Evolutionary conservation across 2,797 vertebrate genomes (phyloP).

Genomic region (Gymnopithys bicolor): DNA sequence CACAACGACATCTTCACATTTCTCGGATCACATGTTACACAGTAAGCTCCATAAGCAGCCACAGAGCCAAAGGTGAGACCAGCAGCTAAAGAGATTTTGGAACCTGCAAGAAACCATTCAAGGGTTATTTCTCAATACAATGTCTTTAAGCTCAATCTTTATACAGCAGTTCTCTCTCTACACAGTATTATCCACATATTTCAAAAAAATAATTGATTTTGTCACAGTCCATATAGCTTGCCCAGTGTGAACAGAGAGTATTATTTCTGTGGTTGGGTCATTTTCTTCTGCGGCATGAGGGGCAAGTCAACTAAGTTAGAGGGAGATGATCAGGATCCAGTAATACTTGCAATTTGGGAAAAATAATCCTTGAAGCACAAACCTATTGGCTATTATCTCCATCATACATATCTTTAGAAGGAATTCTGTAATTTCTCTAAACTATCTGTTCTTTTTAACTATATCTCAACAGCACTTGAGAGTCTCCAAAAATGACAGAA

Average conservation of each 20-base stretch:
- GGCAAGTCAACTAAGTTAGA: neutral
- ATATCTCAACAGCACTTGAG: neutral
- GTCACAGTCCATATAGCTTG: neutral
- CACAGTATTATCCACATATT: neutral
- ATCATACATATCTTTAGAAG: neutral
- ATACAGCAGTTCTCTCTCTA: neutral
- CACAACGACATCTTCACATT: slow-evolving; percentile 87
- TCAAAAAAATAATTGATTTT: neutral
- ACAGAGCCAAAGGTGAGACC: slow-evolving; percentile 87
- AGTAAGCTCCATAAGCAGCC: slow-evolving; percentile 88
- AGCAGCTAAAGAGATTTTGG: slow-evolving; percentile 87
- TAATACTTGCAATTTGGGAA: neutral
- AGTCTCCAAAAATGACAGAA: neutral
- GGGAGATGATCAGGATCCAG: neutral
- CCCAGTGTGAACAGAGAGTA: neutral
- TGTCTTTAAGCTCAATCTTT: neutral
- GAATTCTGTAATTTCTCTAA: neutral
- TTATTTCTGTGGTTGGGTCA: neutral
- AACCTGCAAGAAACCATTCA: slow-evolving; percentile 78
- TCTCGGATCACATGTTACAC: slow-evolving; percentile 79
- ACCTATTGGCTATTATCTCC: neutral
- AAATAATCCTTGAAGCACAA: neutral
- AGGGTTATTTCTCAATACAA: neutral
- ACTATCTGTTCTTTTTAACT: neutral
- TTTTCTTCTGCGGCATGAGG: neutral